These are phyloP conservation scores for Caretta caretta DNA, from an alignment of 2,113 vertebrate genomes.

Conservation along the genomic window DNA sequence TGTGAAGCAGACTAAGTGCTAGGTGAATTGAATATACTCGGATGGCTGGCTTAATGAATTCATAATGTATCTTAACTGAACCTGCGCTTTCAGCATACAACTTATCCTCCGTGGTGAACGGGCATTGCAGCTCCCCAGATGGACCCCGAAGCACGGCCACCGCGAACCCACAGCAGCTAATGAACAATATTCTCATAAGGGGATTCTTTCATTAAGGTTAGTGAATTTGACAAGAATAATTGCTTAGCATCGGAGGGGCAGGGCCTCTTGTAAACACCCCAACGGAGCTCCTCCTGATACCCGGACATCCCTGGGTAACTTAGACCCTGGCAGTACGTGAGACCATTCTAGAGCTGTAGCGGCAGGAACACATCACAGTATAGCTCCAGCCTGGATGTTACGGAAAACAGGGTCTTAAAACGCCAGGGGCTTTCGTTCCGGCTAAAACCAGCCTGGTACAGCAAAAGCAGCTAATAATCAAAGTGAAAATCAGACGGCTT, in stretches of 20 bases:
- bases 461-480: neutral
- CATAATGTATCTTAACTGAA: neutral
- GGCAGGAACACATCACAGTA: neutral
- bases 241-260: neutral
- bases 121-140: neutral
- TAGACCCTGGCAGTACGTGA: neutral
- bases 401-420: neutral
- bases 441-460: neutral
- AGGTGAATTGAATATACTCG: neutral
- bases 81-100: neutral
- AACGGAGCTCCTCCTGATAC: neutral
- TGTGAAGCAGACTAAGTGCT: neutral
- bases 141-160: neutral
- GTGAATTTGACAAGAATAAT: neutral
- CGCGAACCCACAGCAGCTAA: neutral
- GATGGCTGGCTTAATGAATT: neutral
- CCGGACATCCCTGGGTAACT: neutral
- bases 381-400: neutral
- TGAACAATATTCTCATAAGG: neutral
- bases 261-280: neutral
- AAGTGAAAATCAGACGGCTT: neutral
- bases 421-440: neutral
- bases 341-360: neutral
- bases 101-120: neutral
- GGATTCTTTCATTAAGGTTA: neutral